Base-by-base conservation (phyloP, 2,888 invertebrate genomes). In the Mythimna albipuncta region DNA sequence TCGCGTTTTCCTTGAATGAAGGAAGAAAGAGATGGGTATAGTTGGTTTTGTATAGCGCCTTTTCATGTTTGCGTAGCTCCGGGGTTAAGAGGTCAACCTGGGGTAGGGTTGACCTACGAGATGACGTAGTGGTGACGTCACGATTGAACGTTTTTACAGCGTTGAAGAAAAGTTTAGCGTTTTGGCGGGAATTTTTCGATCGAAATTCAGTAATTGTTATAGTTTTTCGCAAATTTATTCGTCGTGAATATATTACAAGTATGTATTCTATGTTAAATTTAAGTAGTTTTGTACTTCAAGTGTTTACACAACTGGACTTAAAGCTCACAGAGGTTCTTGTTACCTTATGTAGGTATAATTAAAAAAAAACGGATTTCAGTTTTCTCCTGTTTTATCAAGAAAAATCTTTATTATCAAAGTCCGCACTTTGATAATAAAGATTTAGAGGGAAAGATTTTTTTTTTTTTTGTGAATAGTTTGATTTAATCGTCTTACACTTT, bases 1-100 rank as follows among this genome's bases (percentile, higher is more conserved):
- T 32, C 54, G 44, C 0, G 0, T 55, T 62, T 63, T 63, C 26
- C 10, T n/a, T 72, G 76, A 76, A 79, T 79, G 76, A 57, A 79
- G n/a, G 10, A 16, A 41, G 73, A 76, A 52, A 52, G 64, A 38
- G 76, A 79, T 19, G 10, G 21, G 26, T 11, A 21, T 21, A 9
- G n/a, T 16, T 6, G 2, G 16, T 41, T 44, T 52, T 52, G 16
- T 61, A 16, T 52, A 52, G 26, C 44, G 38, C 21, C 21, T 52
- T 38, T 63, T 75, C 52, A 52, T 35, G 63, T 13, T 1, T 21
- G 52, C 32, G 26, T 41, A 64, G 58, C 26, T 50, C 41, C 9
- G 32, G 47, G 52, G 52, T 55, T 47, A 64, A 50, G 47, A 57
- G 21, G 21, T 75, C n/a, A 32, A 26, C 38, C 26, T 26, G 26